These are phyloP conservation scores for Sciurus vulgaris DNA, from an alignment of 2,797 vertebrate genomes.

Conservation along the genomic window DNA sequence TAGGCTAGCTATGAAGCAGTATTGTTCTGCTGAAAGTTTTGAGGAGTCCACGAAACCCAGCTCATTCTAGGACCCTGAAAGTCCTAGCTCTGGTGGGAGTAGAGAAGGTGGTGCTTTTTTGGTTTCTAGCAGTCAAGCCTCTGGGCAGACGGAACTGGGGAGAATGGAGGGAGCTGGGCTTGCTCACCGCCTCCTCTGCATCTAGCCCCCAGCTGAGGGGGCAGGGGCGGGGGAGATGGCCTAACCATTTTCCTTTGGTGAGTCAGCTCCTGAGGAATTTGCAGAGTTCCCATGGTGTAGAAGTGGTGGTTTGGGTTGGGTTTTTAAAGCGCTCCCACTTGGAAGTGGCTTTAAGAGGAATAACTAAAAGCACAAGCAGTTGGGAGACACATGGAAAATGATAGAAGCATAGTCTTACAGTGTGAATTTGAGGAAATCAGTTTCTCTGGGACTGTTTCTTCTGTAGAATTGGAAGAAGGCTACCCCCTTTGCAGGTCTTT, in stretches of 20 bases:
- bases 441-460: background rate
- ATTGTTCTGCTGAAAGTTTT: background rate
- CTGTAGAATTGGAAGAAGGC: background rate
- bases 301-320: slow-evolving; percentile 41
- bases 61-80: slow-evolving; percentile 62
- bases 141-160: background rate
- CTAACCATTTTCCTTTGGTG: slow-evolving; percentile 64
- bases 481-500: background rate
- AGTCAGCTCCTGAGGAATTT: slow-evolving; percentile 63
- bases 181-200: slow-evolving; percentile 9
- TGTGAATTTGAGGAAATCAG: slow-evolving; percentile 22
- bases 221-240: background rate
- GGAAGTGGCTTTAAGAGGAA: background rate
- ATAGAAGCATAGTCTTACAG: background rate
- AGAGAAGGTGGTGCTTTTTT: slow-evolving; percentile 58
- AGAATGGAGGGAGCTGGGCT: slow-evolving; percentile 32
- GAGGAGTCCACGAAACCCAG: slow-evolving; percentile 34
- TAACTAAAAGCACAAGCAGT: slow-evolving; percentile 45
- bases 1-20: background rate
- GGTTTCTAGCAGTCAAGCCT: background rate
- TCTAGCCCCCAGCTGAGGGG: slow-evolving; percentile 4
- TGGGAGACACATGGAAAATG: background rate
- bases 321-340: slow-evolving; percentile 61
- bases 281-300: slow-evolving; percentile 25
- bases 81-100: slow-evolving; percentile 2